Percentiles rank a stretch among this genome's conserved stretches.
phyloP scores from a whole-genome alignment of 2,888 invertebrate genomes.

The Lepidocyrtinus sp. region DNA sequence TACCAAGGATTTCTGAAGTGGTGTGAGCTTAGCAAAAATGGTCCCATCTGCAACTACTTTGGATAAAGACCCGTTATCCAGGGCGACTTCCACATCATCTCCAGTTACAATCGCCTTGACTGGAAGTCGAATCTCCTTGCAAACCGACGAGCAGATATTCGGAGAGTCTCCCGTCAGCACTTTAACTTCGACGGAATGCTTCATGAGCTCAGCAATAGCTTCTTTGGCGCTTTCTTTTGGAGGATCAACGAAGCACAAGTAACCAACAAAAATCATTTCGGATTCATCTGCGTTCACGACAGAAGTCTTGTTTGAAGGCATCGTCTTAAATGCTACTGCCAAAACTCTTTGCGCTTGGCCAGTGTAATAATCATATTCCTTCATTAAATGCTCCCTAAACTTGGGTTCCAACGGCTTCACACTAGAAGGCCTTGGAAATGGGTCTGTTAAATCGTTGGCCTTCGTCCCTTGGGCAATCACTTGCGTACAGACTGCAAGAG shows the following conservation, averaged over 20 bases:
- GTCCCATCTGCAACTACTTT: conserved; percentile 37
- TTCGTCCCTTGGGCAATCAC: not conserved
- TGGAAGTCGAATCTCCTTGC: conserved; percentile 41
- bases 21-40: conserved; percentile 58
- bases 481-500: conserved; percentile 28
- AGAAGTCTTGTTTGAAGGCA: not conserved
- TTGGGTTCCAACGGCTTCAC: too few species aligned
- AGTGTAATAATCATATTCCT: not conserved
- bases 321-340: conserved; percentile 44
- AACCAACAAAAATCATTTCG: conserved; percentile 47
- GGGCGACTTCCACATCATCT: conserved; percentile 23
- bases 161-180: conserved; percentile 60
- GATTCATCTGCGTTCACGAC: not conserved
- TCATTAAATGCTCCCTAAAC: not conserved
- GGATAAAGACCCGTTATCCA: not conserved
- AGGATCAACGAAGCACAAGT: conserved; percentile 53
- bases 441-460: too few species aligned
- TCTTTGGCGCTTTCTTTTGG: conserved; percentile 45
- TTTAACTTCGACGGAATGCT: conserved; percentile 50
- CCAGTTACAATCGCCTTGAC: conserved; percentile 30
- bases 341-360: conserved; percentile 39
- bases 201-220: conserved; percentile 38
- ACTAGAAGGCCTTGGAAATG: too few species aligned
- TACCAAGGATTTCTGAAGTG: conserved; percentile 53
- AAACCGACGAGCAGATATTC: conserved; percentile 52